Evolutionary conservation across 1,140 invertebrate genomes (phyloP), one percentile per base, ranked within the genome.

Genomic region (Drosophila equinoxialis): DNA sequence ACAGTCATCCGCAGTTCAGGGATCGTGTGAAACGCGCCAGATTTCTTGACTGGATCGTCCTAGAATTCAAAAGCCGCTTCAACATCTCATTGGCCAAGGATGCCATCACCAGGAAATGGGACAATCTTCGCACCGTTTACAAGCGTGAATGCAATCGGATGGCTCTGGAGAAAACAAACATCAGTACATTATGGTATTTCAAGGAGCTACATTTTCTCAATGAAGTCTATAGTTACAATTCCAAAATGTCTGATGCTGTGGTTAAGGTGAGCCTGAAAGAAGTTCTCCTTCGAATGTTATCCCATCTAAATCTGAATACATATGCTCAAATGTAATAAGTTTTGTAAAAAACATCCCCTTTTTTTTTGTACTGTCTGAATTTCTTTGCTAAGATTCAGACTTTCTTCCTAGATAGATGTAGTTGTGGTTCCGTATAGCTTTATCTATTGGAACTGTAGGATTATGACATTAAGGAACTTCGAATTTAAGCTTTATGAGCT

Each of bases 81-180:
- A 91, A 91, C 45, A 80, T 91, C 17, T 74, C 86, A 8, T 26
- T 91, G 41, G 90, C 90, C 20, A 91, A 86, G 51, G 90, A 91
- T 69, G 90, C 90, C 63, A 90, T 91, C 51, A 91, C 90, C 8
- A 72, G 90, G 0, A 91, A 91, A 69, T 91, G 90, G 90, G 90
- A 91, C 41, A 91, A 91, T 75, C 77, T 91, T 55, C 77, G 90
- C 1, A 91, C 90, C 2, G 90, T 91, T 3, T 91, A 91, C 64
- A 91, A 91, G 62, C 81, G 90, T n/a, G 90, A 91, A 68, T 91
- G 90, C 62, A 91, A 91, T 81, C 90, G 90, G 7, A 91, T 91
- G 90, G 81, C 90, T 3, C 60, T 91, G 17, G 90, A 91, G 42
- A 83, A 83, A 61, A 91, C 90, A 14, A 91, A 91, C 48, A 78